Evolutionary conservation across 2,888 invertebrate species (phyloP).

Genomic region (Cactoblastis cactorum): DNA sequence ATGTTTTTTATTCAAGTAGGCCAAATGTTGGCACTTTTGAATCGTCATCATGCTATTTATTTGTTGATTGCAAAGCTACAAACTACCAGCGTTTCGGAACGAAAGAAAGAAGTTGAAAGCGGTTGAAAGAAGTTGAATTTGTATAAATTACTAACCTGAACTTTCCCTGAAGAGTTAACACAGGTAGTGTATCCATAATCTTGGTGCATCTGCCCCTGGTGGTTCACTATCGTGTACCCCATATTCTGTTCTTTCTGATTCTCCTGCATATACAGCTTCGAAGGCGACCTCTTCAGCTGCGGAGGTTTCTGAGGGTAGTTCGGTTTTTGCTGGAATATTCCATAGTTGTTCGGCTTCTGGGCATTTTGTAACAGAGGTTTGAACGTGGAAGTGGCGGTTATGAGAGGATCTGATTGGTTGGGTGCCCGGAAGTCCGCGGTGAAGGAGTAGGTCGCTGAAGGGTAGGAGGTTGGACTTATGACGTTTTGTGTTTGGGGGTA

Average conservation of each 20-base stretch:
- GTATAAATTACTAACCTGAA: constrained; percentile 53
- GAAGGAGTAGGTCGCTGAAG: constrained; percentile 89
- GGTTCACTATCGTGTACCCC: constrained; percentile 53
- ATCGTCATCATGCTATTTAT: too few relatives aligned
- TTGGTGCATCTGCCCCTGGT: constrained; percentile 64
- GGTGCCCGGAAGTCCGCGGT: constrained; percentile 89
- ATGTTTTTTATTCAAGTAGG: too few relatives aligned
- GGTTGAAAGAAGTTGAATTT: too few relatives aligned
- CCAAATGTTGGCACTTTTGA: too few relatives aligned
- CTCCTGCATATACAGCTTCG: constrained; percentile 54
- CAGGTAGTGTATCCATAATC: constrained; percentile 64
- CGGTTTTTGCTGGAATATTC: constrained; percentile 67
- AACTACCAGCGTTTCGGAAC: too few relatives aligned
- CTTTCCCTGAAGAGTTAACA: constrained; percentile 58
- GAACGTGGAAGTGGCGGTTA: constrained; percentile 76
- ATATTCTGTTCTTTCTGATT: constrained; percentile 56
- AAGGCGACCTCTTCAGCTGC: constrained; percentile 63
- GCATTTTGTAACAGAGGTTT: constrained; percentile 74
- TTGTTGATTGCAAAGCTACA: too few relatives aligned
- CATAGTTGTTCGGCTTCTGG: constrained; percentile 63
- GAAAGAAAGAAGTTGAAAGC: too few relatives aligned
- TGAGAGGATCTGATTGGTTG: constrained; percentile 76
- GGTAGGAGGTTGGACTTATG: constrained; percentile 83
- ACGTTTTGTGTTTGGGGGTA: constrained; percentile 82
- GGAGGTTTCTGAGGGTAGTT: constrained; percentile 49